phyloP scores from a whole-genome alignment of 2,113 vertebrate genomes.

The Pagrus major region DNA sequence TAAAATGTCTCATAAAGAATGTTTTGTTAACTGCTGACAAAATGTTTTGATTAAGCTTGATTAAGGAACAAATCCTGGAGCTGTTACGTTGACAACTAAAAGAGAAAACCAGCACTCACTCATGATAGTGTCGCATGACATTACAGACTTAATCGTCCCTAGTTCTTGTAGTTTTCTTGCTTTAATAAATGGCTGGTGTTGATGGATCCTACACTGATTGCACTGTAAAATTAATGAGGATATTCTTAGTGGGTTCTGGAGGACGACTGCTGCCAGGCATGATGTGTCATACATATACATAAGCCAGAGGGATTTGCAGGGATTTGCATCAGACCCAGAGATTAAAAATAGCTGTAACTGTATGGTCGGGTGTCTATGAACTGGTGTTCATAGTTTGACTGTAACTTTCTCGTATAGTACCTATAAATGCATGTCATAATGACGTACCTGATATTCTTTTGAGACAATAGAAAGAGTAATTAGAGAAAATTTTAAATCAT shows the following conservation, averaged over 20 bases:
- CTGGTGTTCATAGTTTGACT: neutral
- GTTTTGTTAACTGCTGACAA: neutral
- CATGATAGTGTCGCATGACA: neutral
- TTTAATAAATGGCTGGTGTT: slow-evolving; percentile 16
- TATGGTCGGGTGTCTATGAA: slow-evolving; percentile 30
- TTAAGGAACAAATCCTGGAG: neutral
- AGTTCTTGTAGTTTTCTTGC: neutral
- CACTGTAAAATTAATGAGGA: slow-evolving; percentile 61
- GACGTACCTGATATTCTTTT: neutral
- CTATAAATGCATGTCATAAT: neutral
- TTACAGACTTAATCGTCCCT: neutral
- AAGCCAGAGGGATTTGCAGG: slow-evolving; percentile 59
- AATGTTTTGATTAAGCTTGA: neutral
- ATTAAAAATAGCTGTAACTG: slow-evolving; percentile 59
- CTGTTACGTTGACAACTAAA: neutral
- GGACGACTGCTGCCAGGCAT: slow-evolving; percentile 51
- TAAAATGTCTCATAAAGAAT: neutral
- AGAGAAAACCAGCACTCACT: neutral
- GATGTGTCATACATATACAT: slow-evolving; percentile 56
- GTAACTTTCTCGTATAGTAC: neutral
- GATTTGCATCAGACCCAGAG: slow-evolving; percentile 60
- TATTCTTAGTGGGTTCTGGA: slow-evolving; percentile 34
- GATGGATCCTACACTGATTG: slow-evolving; percentile 36
- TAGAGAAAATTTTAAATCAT: neutral
- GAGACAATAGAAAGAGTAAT: neutral